These are phyloP conservation scores for Sebastes miniatus DNA, from an alignment of 2,797 vertebrate species.

Conservation along the genomic window DNA sequence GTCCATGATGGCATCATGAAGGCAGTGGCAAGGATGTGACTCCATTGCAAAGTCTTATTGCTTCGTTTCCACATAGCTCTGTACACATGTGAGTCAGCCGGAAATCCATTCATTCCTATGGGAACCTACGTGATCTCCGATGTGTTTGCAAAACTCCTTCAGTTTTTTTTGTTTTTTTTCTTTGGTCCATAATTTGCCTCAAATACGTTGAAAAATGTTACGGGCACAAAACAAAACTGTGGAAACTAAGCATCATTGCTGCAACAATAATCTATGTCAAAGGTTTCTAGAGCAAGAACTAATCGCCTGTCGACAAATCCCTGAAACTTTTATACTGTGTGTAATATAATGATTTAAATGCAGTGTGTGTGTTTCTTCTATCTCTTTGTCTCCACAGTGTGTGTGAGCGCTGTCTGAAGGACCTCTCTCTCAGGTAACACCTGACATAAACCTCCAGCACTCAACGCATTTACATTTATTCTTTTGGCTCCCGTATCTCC, in stretches of 20 bases:
- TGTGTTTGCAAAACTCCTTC: no score
- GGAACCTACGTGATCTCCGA: no score
- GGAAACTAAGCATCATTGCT: background rate
- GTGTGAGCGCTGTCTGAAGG: conserved; percentile 70
- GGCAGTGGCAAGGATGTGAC: no score
- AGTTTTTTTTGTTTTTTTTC: no score
- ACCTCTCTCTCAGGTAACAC: conserved; percentile 68
- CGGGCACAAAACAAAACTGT: no score
- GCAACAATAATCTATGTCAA: background rate
- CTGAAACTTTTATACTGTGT: background rate
- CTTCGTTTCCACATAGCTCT: no score
- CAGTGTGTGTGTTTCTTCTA: background rate
- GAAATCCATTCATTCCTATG: no score
- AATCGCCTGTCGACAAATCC: background rate
- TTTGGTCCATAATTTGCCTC: no score
- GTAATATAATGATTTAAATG: background rate
- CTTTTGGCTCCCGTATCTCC: background rate
- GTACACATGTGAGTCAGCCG: no score
- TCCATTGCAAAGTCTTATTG: no score
- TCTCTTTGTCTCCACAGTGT: conserved; percentile 51
- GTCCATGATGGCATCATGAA: no score
- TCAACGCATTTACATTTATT: background rate
- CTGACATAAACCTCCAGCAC: background rate
- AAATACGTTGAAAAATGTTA: no score
- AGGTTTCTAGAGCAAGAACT: background rate